Conservation (phyloP, 2,113 vertebrate species). For the Protomyctophum bolini region DNA sequence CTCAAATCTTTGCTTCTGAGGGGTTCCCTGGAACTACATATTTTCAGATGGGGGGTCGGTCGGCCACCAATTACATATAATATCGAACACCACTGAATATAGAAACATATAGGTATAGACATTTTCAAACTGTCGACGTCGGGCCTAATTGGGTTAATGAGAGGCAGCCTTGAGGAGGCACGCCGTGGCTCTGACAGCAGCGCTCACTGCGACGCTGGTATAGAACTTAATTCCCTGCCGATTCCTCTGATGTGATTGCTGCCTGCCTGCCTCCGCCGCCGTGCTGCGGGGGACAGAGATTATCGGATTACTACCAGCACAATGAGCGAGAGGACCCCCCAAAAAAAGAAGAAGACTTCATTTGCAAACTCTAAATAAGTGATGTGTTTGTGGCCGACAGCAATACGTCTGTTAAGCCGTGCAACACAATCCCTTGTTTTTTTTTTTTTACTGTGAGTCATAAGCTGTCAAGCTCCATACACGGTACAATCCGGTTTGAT, state of each 20-base stretch:
- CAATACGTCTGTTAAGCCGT: background rate
- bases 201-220: constrained; percentile 30
- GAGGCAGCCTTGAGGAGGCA: constrained; percentile 42
- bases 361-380: constrained; percentile 27
- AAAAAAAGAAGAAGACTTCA: constrained; percentile 25
- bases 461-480: no score
- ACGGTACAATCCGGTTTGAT: no score
- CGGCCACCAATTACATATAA: no score
- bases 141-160: no score
- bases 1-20: no score
- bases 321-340: constrained; percentile 29
- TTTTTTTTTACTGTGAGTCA: constrained; percentile 17
- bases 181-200: constrained; percentile 33
- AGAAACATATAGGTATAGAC: no score
- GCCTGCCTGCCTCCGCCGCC: constrained; percentile 33
- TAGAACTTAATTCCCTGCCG: constrained; percentile 52
- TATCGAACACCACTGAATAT: no score
- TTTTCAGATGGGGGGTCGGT: no score
- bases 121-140: no score
- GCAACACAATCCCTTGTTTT: background rate
- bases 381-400: constrained; percentile 13
- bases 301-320: constrained; percentile 62
- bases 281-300: constrained; percentile 53
- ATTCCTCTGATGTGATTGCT: constrained; percentile 38
- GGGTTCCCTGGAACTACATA: no score